Percentiles rank a stretch among this genome's conserved stretches.
Conservation (phyloP, 2,888 invertebrate genomes). For the Isoperla grammatica region DNA sequence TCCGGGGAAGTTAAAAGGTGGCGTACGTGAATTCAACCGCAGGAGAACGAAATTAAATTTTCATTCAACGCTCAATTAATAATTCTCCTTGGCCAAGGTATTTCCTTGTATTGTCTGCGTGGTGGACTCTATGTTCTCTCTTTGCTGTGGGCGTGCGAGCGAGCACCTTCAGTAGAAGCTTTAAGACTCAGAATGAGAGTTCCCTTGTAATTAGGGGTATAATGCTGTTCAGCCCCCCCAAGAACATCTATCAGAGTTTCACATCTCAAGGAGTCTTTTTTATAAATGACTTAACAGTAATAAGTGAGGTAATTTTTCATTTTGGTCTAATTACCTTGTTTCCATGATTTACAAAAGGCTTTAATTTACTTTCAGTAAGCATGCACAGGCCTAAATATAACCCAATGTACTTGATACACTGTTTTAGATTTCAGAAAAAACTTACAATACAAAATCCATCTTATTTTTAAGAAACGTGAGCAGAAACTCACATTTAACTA, state of each 20-base stretch:
- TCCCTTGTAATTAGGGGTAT: no score
- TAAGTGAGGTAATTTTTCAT: not conserved
- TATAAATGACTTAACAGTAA: not conserved
- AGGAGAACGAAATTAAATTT: slow-evolving; percentile 27
- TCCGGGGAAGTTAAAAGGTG: slow-evolving; percentile 9
- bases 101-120: not conserved
- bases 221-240: no score
- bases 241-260: no score
- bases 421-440: not conserved
- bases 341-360: not conserved
- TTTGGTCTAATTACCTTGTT: not conserved
- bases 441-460: not conserved
- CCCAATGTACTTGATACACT: not conserved
- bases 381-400: not conserved
- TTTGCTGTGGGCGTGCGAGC: no score
- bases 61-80: slow-evolving; percentile 27
- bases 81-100: slow-evolving; percentile 23
- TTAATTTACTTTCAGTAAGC: not conserved
- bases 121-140: no score
- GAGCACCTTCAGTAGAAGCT: no score
- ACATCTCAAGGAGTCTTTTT: no score
- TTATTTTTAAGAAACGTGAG: not conserved
- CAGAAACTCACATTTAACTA: not conserved
- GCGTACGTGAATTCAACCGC: slow-evolving; percentile 8
- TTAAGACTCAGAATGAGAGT: no score